A percentile compares a stretch with the other conserved stretches of the same genome.
phyloP scores from a whole-genome alignment of 1,140 invertebrate species.

The Phymorhynchus buccinoides region DNA sequence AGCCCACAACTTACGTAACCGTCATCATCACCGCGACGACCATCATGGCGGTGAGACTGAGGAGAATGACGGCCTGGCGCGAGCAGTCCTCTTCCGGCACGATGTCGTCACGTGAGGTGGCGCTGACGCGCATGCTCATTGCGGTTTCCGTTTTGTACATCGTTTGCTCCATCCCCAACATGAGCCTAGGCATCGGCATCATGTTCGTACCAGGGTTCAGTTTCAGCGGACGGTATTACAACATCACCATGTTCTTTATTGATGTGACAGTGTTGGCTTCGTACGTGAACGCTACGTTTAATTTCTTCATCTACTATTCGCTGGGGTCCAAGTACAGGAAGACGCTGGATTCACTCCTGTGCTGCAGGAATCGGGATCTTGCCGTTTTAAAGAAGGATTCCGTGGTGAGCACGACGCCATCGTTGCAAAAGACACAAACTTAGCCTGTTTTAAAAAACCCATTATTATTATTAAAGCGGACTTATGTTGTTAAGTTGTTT shows the following conservation, averaged over 20 bases:
- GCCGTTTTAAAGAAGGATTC: too few relatives aligned
- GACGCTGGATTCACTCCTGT: neutral
- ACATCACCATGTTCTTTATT: neutral
- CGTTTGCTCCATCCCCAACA: neutral
- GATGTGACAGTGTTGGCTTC: neutral
- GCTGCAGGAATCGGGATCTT: neutral
- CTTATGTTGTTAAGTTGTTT: too few relatives aligned
- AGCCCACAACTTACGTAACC: neutral
- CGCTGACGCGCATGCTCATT: constrained; percentile 26
- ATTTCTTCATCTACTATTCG: constrained; percentile 35
- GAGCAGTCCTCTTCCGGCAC: neutral
- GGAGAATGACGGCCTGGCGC: neutral
- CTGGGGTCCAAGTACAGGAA: constrained; percentile 5
- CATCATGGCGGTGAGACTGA: constrained; percentile 11
- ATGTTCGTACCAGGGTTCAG: constrained; percentile 1
- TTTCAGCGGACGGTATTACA: neutral
- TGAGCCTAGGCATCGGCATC: neutral
- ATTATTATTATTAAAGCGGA: too few relatives aligned
- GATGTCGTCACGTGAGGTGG: neutral
- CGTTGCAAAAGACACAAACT: too few relatives aligned
- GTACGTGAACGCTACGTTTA: constrained; percentile 17
- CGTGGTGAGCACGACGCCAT: too few relatives aligned
- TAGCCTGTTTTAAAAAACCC: too few relatives aligned
- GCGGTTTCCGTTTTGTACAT: neutral
- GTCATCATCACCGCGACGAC: neutral